Base-by-base conservation (phyloP, 2,888 invertebrate species). In the Zaprionus lineosus region DNA sequence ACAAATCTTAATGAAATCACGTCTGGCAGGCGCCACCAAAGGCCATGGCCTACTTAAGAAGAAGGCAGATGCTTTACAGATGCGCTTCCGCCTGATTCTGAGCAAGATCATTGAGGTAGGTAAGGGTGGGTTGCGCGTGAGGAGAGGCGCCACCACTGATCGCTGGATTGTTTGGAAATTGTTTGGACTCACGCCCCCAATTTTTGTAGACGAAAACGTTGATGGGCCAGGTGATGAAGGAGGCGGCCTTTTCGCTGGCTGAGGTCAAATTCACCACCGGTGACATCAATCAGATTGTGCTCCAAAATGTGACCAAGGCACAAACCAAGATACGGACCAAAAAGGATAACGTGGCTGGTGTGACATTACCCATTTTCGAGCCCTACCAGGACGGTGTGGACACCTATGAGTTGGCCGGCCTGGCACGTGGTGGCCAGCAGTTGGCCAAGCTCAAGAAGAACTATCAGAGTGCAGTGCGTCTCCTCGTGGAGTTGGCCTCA, bases 321-420 rank as follows among this genome's bases (percentile, higher is more conserved):
- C 98, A 99, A 90, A 97, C 98, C 68, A 99, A 99, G 91, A 97
- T 97, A 68, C 93, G 96, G 43, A 97, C 97, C 65, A 98, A 97
- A 91, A 99, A 97, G 91, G 99, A 99, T 89, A 99, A 99, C 91
- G 99, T 99, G 56, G 99, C 99, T 83, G 99, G 98, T 92, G 99
- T 99, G 0, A 96, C 96, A 67, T 91, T 99, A 69, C 99, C 99
- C 18, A 94, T 99, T 19, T 99, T 99, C 89, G 90, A 90, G 64
- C 88, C 89, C 0, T 90, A 89, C 57, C 88, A 88, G 88, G 99
- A 99, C 90, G 99, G 99, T 36, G 93, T 96, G 0, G 99, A 99
- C 89, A 96, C 97, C 5, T 98, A 99, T 86, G 98, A 99, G 90
- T 90, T 99, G 84, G 97, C 98, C 56, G 99, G 99, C 86, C 91